These are phyloP conservation scores for Drosophila flavopinicola DNA, from an alignment of 2,888 invertebrate genomes.

Conservation along the genomic window DNA sequence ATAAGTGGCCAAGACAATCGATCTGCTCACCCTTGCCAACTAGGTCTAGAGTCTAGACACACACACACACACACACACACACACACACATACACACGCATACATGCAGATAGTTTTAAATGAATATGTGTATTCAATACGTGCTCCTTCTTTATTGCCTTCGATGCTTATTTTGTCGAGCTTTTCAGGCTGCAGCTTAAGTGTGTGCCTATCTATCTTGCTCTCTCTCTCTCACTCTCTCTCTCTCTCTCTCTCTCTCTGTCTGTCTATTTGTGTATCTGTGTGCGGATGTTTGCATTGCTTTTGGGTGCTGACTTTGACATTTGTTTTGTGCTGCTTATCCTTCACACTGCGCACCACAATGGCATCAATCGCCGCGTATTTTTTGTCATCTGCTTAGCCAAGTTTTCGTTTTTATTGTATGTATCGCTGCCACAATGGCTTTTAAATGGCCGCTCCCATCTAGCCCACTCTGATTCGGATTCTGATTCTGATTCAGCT, in stretches of 20 bases:
- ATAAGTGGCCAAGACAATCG: conserved; percentile 58
- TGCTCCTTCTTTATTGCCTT: conserved; percentile 32
- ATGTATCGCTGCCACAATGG: conserved; percentile 62
- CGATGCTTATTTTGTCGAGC: conserved; percentile 53
- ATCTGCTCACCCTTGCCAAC: conserved; percentile 37
- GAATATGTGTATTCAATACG: conserved; percentile 11
- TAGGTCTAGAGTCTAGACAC: conserved; percentile 2
- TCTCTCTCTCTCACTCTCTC: neutral
- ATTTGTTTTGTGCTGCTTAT: conserved; percentile 77
- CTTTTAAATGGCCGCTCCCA: conserved; percentile 67
- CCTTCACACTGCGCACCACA: conserved; percentile 64
- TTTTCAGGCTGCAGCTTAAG: conserved; percentile 48
- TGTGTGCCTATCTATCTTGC: conserved; percentile 26
- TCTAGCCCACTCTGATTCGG: neutral
- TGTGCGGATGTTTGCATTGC: conserved; percentile 45
- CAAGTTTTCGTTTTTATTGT: conserved; percentile 74
- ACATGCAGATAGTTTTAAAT: too few species aligned
- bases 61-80: conserved; percentile 15
- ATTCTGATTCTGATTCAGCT: neutral
- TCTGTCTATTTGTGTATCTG: too few species aligned
- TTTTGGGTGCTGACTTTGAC: conserved; percentile 76
- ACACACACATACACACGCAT: conserved; percentile 10
- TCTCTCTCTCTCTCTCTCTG: neutral
- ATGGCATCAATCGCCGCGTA: conserved; percentile 68
- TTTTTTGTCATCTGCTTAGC: conserved; percentile 73